These are phyloP conservation scores for Hyppa rectilinea DNA, from an alignment of 2,888 invertebrate species.

Conservation along the genomic window DNA sequence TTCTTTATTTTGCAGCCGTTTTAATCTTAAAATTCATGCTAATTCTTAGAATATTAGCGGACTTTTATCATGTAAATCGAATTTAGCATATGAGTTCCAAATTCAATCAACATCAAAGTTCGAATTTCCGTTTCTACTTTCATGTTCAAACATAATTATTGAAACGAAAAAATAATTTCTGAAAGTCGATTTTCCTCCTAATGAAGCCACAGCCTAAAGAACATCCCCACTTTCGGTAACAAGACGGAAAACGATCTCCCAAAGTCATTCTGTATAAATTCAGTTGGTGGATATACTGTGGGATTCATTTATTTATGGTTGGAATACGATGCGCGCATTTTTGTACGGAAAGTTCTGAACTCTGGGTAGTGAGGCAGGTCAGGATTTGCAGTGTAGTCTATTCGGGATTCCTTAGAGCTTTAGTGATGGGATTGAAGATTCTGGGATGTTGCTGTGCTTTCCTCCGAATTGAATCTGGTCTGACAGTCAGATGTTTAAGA, in stretches of 20 bases:
- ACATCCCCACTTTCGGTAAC: conserved; percentile 57
- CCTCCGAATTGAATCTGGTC: neutral
- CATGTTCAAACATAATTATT: conserved; percentile 39
- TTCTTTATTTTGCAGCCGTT: neutral
- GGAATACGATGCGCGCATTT: conserved; percentile 70
- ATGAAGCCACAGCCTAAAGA: conserved; percentile 49
- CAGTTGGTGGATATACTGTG: conserved; percentile 55
- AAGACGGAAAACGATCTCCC: conserved; percentile 67
- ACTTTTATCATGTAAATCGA: neutral
- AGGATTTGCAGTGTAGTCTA: conserved; percentile 70
- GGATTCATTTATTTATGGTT: conserved; percentile 76
- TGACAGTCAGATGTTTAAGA: neutral
- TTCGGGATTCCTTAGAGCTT: conserved; percentile 52
- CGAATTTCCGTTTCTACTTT: conserved; percentile 1
- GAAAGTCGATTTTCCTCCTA: conserved; percentile 46
- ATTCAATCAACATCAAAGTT: conserved; percentile 34
- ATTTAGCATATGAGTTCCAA: conserved; percentile 10
- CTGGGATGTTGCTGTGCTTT: neutral
- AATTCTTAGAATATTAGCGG: neutral
- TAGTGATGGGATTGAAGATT: conserved; percentile 43
- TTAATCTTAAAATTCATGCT: too few species aligned
- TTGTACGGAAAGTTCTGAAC: conserved; percentile 68
- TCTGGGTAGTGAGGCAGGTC: conserved; percentile 70
- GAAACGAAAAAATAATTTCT: conserved; percentile 33
- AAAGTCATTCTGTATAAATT: conserved; percentile 72